A percentile compares a stretch with the other conserved stretches of the same genome.
phyloP scores from a whole-genome alignment of 2,113 vertebrate genomes.

The Machaerirhynchus nigripectus region DNA sequence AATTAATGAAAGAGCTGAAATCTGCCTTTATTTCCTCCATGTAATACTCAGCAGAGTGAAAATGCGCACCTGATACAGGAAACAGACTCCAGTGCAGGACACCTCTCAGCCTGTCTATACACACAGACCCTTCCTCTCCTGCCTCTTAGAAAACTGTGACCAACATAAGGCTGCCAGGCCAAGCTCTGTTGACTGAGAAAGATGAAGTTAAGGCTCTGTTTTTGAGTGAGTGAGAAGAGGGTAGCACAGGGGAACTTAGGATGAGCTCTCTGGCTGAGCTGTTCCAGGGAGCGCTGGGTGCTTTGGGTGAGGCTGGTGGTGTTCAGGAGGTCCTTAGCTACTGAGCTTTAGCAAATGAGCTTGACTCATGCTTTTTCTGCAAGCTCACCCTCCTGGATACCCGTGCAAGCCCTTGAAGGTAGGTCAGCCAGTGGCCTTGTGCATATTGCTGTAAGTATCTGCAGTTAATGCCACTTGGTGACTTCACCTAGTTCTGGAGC shows the following conservation, averaged over 20 bases:
- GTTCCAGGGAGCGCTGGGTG: background rate
- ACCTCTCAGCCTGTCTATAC: background rate
- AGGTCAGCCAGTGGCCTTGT: background rate
- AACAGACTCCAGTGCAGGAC: background rate
- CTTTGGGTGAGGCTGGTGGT: background rate
- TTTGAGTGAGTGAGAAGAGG: background rate
- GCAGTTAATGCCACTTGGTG: background rate
- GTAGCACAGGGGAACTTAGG: background rate
- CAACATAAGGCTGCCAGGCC: background rate
- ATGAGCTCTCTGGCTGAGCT: background rate
- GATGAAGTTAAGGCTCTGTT: background rate
- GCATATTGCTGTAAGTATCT: background rate
- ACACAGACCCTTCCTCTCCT: background rate
- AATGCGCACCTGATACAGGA: background rate
- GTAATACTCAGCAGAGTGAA: background rate
- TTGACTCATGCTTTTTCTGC: background rate
- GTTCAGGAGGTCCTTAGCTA: background rate
- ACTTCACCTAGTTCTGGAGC: background rate
- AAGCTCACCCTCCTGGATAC: background rate
- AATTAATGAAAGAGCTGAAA: background rate
- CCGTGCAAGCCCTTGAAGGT: background rate
- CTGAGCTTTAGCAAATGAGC: background rate
- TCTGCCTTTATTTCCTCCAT: background rate
- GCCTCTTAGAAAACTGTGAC: background rate
- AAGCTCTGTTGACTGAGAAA: background rate